Base-by-base conservation (phyloP, 2,113 vertebrate genomes). In the Stercorarius parasiticus region DNA sequence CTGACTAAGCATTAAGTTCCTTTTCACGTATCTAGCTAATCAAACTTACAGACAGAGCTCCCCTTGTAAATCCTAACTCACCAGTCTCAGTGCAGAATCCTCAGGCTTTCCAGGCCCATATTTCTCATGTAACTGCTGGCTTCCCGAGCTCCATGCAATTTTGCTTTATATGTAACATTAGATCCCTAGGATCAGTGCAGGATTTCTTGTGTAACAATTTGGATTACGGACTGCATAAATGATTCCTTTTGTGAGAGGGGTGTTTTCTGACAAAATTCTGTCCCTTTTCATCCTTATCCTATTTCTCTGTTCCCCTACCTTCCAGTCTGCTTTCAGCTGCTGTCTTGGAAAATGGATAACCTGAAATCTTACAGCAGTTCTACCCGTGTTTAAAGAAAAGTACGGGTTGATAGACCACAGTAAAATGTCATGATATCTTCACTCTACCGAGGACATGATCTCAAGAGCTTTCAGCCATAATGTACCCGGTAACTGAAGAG, bases 201-300 rank as follows among this genome's bases (percentile, higher is more conserved):
- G 86, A 90, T 92, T 90, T 93, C 58, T 90, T 69, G n/a, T 55
- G 32, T 47, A 96, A 85, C 74, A 92, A 58, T 97, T 94, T 79
- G 38, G 58, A 91, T 92, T 94, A 90, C 0, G 1, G 53, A 66
- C 53, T 58, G 67, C 76, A 88, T 85, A 95, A 88, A 86, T 21
- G 2, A 90, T 80, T 86, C 73, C 47, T 93, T 93, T 86, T 64
- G 30, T 53, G 38, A 90, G 14, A 79, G 9, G 9, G 0, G 10
- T 43, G 27, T 90, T 94, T 87, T 64, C 59, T 62, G n/a, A 76
- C 29, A 90, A 90, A 90, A 77, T 88, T 93, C 62, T 91, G 26
- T 65, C 62, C 42, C 20, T 77, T 81, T 88, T 70, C 26, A 67
- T 82, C 26, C 29, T 90, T 70, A 58, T 13, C 8, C 9, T 73